phyloP scores from a whole-genome alignment of 2,113 vertebrate genomes.

The Hippotragus niger region DNA sequence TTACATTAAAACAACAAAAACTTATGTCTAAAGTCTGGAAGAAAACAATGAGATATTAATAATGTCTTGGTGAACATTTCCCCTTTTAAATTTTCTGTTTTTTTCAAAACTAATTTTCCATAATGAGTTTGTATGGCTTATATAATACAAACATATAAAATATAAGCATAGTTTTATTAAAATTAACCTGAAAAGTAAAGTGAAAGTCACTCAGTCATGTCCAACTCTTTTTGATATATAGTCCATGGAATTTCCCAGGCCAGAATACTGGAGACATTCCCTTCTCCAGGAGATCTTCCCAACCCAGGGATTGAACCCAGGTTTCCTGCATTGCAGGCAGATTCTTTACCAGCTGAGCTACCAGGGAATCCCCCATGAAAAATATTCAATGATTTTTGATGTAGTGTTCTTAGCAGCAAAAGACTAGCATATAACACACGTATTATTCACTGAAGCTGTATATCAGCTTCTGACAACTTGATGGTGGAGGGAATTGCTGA shows the following conservation, averaged over 20 bases:
- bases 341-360: background rate
- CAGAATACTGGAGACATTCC: background rate
- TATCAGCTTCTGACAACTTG: background rate
- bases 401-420: background rate
- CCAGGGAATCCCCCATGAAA: background rate
- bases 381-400: background rate
- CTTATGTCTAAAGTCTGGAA: background rate
- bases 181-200: background rate
- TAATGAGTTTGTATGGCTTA: background rate
- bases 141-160: background rate
- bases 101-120: background rate
- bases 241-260: background rate
- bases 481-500: too few relatives aligned
- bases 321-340: background rate
- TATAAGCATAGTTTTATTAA: background rate
- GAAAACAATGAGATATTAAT: background rate
- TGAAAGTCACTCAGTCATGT: background rate
- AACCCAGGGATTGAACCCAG: background rate
- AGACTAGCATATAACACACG: background rate
- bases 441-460: too few relatives aligned
- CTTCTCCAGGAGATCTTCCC: background rate
- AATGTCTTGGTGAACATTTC: background rate
- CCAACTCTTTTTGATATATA: background rate
- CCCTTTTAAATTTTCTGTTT: background rate
- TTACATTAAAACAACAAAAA: background rate